Evolutionary conservation across 1,140 invertebrate species (phyloP).

Genomic region (Wiebesia pumilae): DNA sequence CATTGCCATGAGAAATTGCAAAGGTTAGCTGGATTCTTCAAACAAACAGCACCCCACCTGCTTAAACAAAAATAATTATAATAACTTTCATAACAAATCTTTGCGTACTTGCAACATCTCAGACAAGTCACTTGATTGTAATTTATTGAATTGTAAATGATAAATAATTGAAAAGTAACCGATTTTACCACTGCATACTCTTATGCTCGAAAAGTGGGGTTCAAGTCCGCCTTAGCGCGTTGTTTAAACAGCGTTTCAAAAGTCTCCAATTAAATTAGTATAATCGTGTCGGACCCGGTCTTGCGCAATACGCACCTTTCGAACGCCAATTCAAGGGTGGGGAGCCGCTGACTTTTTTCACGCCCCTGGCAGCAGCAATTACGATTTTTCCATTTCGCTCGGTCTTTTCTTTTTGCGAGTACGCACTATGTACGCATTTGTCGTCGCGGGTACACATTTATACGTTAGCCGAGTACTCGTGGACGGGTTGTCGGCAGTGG

Average conservation of each 20-base stretch:
- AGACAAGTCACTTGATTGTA: background rate
- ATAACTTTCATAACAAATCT: background rate
- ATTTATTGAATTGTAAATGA: too few species aligned
- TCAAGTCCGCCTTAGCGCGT: background rate
- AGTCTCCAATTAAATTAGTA: constrained; percentile 59
- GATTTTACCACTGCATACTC: background rate
- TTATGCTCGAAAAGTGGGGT: background rate
- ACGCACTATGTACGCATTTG: constrained; percentile 14
- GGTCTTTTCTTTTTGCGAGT: background rate
- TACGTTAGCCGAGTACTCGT: constrained; percentile 3
- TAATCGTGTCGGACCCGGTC: constrained; percentile 53
- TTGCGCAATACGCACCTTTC: constrained; percentile 53
- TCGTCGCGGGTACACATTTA: constrained; percentile 1
- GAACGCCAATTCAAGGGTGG: background rate
- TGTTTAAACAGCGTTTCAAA: constrained; percentile 53
- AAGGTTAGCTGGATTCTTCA: background rate
- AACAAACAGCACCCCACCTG: too few species aligned
- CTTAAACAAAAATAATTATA: background rate
- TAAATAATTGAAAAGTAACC: too few species aligned
- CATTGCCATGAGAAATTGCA: background rate
- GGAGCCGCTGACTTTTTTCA: constrained; percentile 14
- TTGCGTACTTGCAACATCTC: background rate
- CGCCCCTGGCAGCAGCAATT: constrained; percentile 2
- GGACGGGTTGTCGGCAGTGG: background rate
- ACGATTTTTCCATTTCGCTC: constrained; percentile 16